Percentiles rank a stretch among this genome's conserved stretches.
Conservation (phyloP, 2,113 vertebrate genomes). For the Leiothrix lutea region DNA sequence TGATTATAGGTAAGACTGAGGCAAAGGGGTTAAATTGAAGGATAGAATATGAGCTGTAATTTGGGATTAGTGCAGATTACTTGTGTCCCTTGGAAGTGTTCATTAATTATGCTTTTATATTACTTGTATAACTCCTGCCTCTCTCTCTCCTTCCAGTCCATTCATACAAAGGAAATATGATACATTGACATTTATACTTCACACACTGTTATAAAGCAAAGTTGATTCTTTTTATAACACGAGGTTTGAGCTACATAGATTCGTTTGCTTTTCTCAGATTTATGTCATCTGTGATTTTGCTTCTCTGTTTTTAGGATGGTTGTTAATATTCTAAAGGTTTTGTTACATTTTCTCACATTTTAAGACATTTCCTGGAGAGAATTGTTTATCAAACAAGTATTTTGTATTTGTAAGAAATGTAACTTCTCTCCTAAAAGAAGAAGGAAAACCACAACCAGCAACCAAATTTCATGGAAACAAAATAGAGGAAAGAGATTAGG, state of each 20-base stretch:
- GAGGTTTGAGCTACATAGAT: neutral
- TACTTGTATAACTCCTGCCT: neutral
- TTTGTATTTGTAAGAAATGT: neutral
- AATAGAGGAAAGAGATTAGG: neutral
- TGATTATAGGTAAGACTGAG: neutral
- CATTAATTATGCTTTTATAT: neutral
- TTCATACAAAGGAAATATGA: neutral
- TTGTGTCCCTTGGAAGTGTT: neutral
- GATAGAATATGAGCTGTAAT: neutral
- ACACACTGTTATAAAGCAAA: neutral
- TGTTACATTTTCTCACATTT: neutral
- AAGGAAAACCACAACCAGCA: neutral
- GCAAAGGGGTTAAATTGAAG: neutral
- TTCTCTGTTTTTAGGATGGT: neutral
- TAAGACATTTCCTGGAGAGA: neutral
- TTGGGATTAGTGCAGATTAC: neutral
- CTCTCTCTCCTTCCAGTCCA: neutral
- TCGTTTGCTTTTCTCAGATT: slow-evolving; percentile 14
- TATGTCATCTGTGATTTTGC: neutral
- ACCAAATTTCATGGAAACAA: neutral
- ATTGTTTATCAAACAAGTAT: neutral
- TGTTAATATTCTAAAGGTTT: slow-evolving; percentile 13
- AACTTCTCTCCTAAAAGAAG: neutral
- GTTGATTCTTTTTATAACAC: neutral
- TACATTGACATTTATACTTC: neutral